A percentile compares a stretch with the other conserved stretches of the same genome.
Conservation (phyloP, 2,797 vertebrate species). For the Hydrocynus forskahlii region DNA sequence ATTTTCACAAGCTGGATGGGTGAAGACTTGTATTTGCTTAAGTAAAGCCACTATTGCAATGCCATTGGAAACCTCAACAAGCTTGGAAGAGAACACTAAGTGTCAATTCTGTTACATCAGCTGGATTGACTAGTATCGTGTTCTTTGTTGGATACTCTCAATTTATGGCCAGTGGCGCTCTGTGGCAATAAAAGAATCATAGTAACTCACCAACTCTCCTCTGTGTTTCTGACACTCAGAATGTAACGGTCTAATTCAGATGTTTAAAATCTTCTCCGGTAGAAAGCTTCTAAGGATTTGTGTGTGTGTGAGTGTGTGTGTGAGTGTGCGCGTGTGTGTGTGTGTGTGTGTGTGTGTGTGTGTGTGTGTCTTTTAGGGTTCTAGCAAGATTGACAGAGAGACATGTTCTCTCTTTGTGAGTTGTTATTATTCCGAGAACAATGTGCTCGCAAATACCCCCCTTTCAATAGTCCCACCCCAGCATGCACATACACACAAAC, state of each 20-base stretch:
- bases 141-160: too few relatives aligned
- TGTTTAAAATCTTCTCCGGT: not conserved
- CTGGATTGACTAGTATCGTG: too few relatives aligned
- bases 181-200: not conserved
- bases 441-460: not conserved
- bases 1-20: too few relatives aligned
- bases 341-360: not conserved
- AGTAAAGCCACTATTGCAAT: too few relatives aligned
- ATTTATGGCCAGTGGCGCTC: not conserved
- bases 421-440: not conserved
- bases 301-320: not conserved
- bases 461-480: not conserved
- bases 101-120: too few relatives aligned
- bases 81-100: too few relatives aligned
- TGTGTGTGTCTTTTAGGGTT: not conserved
- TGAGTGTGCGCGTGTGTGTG: not conserved
- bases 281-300: not conserved
- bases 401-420: not conserved
- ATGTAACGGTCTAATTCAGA: not conserved
- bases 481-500: not conserved
- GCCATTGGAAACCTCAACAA: too few relatives aligned
- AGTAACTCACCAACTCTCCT: not conserved
- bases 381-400: not conserved
- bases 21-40: too few relatives aligned
- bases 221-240: not conserved